Evolutionary conservation across 92 coral and sea anemone genomes (phyloP).

Genomic region (Zoanthus solanderi): DNA sequence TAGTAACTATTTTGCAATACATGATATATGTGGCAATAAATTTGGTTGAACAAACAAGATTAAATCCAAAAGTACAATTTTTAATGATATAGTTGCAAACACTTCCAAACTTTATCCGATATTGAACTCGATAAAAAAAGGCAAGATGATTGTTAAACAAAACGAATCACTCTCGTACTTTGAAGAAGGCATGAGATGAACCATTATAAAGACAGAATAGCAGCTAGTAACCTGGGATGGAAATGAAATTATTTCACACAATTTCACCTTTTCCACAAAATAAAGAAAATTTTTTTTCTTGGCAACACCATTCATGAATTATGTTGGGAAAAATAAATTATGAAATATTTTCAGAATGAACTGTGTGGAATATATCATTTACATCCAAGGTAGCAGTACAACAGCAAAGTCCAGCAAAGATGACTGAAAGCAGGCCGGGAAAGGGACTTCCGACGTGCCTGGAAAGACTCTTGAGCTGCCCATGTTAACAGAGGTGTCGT

Average conservation of each 20-base stretch:
- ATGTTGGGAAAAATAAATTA: neutral
- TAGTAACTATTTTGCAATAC: neutral
- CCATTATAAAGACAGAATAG: constrained; percentile 66
- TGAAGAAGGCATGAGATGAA: constrained; percentile 79
- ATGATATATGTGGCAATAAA: neutral
- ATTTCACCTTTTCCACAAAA: neutral
- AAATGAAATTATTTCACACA: constrained; percentile 13
- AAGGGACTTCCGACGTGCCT: constrained; percentile 80
- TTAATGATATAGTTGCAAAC: neutral
- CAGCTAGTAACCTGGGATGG: constrained; percentile 53
- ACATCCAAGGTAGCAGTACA: constrained; percentile 50
- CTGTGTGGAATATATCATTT: constrained; percentile 37
- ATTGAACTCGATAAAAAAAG: constrained; percentile 24
- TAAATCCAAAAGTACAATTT: neutral
- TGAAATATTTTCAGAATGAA: neutral
- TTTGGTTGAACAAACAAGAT: neutral
- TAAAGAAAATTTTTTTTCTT: neutral
- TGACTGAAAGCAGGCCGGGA: constrained; percentile 73
- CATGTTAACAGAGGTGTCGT: constrained; percentile 80
- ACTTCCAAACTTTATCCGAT: neutral
- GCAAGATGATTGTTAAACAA: constrained; percentile 69
- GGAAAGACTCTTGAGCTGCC: constrained; percentile 77
- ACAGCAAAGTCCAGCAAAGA: constrained; percentile 70
- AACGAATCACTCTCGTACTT: constrained; percentile 54
- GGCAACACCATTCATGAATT: neutral